Evolutionary conservation across 2,888 invertebrate genomes (phyloP), one percentile per base, ranked within the genome.

Genomic region (Seladonia tumulorum): DNA sequence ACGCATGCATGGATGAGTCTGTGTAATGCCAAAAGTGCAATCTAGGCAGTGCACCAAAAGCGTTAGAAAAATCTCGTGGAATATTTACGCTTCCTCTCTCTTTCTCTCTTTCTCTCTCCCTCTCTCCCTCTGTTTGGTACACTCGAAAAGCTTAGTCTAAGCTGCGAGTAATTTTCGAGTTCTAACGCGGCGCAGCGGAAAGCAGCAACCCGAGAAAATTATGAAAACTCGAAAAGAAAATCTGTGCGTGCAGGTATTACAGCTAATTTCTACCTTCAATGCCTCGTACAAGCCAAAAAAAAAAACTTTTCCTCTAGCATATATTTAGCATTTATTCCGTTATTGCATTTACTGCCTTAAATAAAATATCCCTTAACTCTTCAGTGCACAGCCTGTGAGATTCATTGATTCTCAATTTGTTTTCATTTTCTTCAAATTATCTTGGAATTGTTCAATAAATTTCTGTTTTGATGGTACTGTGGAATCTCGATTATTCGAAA

Each of bases 151-250:
- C 7, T 42, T 53, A 7, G 45, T 49, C 12, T n/a, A 75, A 63
- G 79, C 39, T 72, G 45, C 18, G 16, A 68, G 57, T 68, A 42
- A 76, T 82, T 70, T 42, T 82, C 68, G 77, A 82, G 76, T 74
- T 83, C 66, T 53, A 81, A 47, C 66, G 49, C 72, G 16, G 29
- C 29, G 45, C 4, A 66, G 18, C 29, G 29, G 7, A 22, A 42
- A 47, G 8, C 12, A 60, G 25, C 5, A 35, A 16, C 25, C 63
- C 29, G 29, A 22, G 29, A 29, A 63, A 29, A 63, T 63, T 63
- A 29, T 5, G 12, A 16, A 63, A 63, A 63, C 14, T 60, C 60
- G 25, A 14, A n/a, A 60, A 25, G 25, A 10, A n/a, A 25, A 60
- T n/a, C n/a, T 57, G 10, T 57, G 10, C 60, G 12, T 60, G 60